Percentiles rank a stretch among this genome's conserved stretches.
These are phyloP conservation scores for Poeciliopsis prolifica DNA, from an alignment of 2,113 vertebrate species.

Conservation along the genomic window DNA sequence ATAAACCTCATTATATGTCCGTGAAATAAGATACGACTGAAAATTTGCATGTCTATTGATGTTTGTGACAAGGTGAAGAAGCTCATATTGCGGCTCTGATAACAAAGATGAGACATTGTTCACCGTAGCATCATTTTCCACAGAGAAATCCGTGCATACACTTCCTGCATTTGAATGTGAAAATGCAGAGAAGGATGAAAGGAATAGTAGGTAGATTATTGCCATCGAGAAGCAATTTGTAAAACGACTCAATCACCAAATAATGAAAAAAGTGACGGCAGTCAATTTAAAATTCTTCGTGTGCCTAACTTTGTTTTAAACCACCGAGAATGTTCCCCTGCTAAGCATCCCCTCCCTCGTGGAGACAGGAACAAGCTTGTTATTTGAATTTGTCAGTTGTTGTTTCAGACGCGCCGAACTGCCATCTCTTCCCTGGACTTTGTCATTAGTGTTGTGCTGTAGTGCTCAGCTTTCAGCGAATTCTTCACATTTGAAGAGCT, in stretches of 20 bases:
- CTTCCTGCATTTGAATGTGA: neutral
- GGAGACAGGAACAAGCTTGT: neutral
- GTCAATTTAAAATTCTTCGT: neutral
- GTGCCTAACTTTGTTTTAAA: neutral
- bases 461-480: neutral
- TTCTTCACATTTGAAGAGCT: constrained; percentile 2
- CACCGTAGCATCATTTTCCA: neutral
- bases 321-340: neutral
- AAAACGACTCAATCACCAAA: neutral
- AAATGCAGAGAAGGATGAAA: neutral
- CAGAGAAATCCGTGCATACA: neutral
- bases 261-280: neutral
- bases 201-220: neutral
- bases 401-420: neutral
- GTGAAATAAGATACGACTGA: neutral
- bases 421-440: neutral
- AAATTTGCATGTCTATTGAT: constrained; percentile 11
- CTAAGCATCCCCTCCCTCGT: neutral
- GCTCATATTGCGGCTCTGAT: constrained; percentile 32
- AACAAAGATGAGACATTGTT: constrained; percentile 19
- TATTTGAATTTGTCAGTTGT: neutral
- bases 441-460: neutral
- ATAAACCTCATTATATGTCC: neutral
- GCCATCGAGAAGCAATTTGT: neutral
- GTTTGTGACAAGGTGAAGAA: constrained; percentile 15